These are phyloP conservation scores for Tetragonula clypearis DNA, from an alignment of 1,140 invertebrate genomes.

Conservation along the genomic window DNA sequence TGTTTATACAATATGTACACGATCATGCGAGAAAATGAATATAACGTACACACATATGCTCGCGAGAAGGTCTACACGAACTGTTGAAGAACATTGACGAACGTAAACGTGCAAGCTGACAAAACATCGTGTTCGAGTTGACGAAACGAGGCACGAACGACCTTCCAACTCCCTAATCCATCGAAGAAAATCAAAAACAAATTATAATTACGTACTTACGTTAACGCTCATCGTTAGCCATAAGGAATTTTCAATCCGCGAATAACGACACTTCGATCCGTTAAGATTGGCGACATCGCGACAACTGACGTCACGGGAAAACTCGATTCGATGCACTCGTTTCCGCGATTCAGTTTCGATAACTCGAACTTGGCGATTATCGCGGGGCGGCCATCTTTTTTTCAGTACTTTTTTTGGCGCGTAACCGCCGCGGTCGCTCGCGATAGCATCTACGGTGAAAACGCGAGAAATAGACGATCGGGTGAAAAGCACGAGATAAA, in stretches of 20 bases:
- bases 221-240: not conserved
- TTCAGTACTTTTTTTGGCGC: constrained; percentile 13
- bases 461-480: not conserved
- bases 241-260: not conserved
- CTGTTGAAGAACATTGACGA: not conserved
- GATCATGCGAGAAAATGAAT: no score
- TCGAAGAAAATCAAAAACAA: not conserved
- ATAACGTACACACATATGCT: not conserved
- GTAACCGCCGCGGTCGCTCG: not conserved
- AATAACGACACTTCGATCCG: not conserved
- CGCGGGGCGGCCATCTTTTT: not conserved
- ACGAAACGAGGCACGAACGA: constrained; percentile 8
- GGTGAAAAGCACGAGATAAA: not conserved
- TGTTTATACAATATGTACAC: not conserved
- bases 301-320: not conserved
- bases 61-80: not conserved
- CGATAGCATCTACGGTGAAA: not conserved
- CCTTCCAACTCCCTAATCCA: not conserved
- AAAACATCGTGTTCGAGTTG: not conserved
- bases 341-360: not conserved
- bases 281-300: no score
- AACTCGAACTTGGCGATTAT: not conserved
- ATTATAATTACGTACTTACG: not conserved
- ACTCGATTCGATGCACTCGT: not conserved
- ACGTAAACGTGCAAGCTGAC: constrained; percentile 9